Evolutionary conservation across 1,140 invertebrate genomes (phyloP).

Genomic region (Drosophila pseudoobscura): DNA sequence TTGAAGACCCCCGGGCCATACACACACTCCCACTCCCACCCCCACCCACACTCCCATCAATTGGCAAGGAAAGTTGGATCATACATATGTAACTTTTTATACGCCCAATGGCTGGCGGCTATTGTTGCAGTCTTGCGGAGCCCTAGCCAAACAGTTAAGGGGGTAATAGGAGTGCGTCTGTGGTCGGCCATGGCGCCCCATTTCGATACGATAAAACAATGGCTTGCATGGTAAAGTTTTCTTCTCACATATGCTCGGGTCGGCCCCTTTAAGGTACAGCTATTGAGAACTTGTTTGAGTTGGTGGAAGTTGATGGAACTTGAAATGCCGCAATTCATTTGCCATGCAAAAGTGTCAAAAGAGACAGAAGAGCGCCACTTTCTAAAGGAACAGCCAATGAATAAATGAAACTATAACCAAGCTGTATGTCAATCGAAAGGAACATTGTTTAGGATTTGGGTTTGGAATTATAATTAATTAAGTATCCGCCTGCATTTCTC

Average conservation of each 20-base stretch:
- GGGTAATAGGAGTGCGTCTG: neutral
- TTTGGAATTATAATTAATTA: too few relatives aligned
- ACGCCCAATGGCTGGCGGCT: conserved; percentile 66
- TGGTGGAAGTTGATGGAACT: neutral
- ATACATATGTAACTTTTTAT: conserved; percentile 58
- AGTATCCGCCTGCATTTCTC: too few relatives aligned
- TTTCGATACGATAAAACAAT: conserved; percentile 29
- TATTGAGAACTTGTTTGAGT: conserved; percentile 22
- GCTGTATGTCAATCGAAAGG: too few relatives aligned
- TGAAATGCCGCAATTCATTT: neutral
- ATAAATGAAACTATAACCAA: too few relatives aligned
- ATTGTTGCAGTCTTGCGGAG: conserved; percentile 40
- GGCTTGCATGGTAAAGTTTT: conserved; percentile 7
- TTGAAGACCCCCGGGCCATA: conserved; percentile 59
- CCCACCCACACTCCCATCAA: conserved; percentile 13
- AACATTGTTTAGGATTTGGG: too few relatives aligned
- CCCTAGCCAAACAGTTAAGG: conserved; percentile 8
- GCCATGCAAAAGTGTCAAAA: neutral
- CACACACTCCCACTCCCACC: conserved; percentile 12
- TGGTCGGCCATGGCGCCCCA: conserved; percentile 6
- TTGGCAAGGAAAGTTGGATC: conserved; percentile 44
- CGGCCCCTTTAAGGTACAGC: conserved; percentile 19
- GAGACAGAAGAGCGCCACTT: too few relatives aligned
- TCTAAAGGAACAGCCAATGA: too few relatives aligned
- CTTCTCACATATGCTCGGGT: conserved; percentile 1